Conservation (phyloP, 2,797 vertebrate genomes). For the Intellagama lesueurii region DNA sequence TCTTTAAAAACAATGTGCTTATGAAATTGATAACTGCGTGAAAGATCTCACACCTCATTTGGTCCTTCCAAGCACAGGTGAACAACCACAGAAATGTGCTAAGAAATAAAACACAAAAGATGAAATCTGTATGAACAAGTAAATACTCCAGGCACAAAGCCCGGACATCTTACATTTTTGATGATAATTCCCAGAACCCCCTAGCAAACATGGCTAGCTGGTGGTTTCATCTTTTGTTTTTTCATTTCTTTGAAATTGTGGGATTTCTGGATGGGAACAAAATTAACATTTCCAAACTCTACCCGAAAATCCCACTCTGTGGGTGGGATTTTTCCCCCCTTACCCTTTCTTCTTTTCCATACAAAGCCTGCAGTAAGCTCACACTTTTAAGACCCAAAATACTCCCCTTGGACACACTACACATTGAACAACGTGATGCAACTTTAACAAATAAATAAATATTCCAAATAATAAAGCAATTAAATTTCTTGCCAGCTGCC, state of each 20-base stretch:
- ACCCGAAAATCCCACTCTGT: background rate
- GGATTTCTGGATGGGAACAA: too few relatives aligned
- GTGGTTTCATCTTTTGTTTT: too few relatives aligned
- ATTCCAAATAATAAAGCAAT: conserved; percentile 82
- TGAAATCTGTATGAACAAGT: background rate
- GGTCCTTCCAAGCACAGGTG: background rate
- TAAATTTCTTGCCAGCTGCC: conserved; percentile 82
- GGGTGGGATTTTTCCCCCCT: too few relatives aligned
- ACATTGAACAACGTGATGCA: background rate
- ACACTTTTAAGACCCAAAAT: background rate
- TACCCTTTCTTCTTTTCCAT: too few relatives aligned
- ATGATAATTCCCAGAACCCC: too few relatives aligned
- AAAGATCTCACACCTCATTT: background rate
- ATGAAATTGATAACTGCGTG: background rate
- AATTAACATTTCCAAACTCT: too few relatives aligned
- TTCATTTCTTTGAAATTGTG: too few relatives aligned
- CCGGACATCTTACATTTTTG: too few relatives aligned
- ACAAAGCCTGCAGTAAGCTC: too few relatives aligned
- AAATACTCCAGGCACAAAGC: too few relatives aligned
- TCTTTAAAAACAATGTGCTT: background rate
- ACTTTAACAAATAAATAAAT: conserved; percentile 25
- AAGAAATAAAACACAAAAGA: background rate
- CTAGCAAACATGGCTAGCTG: too few relatives aligned
- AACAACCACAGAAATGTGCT: background rate
- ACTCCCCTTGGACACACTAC: conserved; percentile 18